Base-by-base conservation (phyloP, 2,888 invertebrate species). In the Hemaris fuciformis region DNA sequence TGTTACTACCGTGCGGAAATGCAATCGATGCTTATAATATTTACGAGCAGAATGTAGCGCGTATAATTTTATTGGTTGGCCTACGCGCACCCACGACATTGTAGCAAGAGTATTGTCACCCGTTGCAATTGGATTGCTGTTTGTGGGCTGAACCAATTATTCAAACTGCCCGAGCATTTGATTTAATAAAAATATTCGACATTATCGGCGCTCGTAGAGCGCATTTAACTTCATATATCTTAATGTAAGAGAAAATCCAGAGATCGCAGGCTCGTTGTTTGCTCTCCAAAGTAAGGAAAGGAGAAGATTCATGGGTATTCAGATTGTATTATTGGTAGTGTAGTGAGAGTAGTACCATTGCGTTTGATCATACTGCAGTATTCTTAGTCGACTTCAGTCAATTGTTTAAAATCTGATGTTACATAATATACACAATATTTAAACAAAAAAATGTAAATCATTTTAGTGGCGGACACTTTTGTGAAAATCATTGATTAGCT, bases 1-100 rank as follows among this genome's bases (percentile, higher is more conserved):
- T 81, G 85, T 81, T 77, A 80, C 77, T 75, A 68, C 76, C 75
- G 74, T 76, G 77, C 71, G 76, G 77, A 81, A 80, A 80, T 73
- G 75, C 80, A 77, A 81, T 83, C 79, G 75, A 79, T 79, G 76
- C 77, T 67, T 73, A 71, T 69, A 76, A 77, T 81, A 79, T 81
- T 82, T 77, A 83, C 73, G 74, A 79, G 70, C 66, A 62, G 67
- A 74, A 74, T 73, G 75, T 74, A 69, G 73, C 66, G 69, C 70
- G 76, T 79, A 77, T 77, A 74, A 76, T 79, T 82, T 80, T 79
- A 79, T 78, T 73, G 72, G 41, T 13, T 68, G 68, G 69, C 73
- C 72, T 71, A 73, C 71, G 70, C 68, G 68, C 70, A 64, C 70
- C 69, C 65, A 60, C 60, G 60, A 10, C 23, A 25, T 10, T n/a